These are phyloP conservation scores for Gorilla gorilla DNA, from an alignment of 2,113 vertebrate species.

Conservation along the genomic window DNA sequence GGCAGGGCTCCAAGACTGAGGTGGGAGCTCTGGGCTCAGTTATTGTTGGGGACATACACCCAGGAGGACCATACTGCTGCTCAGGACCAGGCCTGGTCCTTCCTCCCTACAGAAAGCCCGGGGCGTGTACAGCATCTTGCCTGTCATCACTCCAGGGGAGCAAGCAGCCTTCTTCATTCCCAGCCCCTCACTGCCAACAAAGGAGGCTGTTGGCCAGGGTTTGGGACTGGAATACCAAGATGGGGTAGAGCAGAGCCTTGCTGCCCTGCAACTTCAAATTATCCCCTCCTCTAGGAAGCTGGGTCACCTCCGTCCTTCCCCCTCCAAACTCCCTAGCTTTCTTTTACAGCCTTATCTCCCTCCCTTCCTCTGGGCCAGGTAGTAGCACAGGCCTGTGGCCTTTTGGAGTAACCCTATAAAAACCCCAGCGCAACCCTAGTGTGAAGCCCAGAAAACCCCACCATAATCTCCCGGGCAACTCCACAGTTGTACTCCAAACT, in stretches of 20 bases:
- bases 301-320: background rate
- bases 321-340: background rate
- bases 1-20: background rate
- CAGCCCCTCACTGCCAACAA: background rate
- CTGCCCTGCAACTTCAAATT: background rate
- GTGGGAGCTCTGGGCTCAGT: background rate
- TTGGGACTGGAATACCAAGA: background rate
- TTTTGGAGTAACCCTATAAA: background rate
- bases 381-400: background rate
- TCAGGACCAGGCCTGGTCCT: background rate
- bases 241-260: background rate
- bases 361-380: background rate
- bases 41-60: background rate
- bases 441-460: background rate
- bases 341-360: background rate
- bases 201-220: background rate
- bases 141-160: background rate
- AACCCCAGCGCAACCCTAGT: background rate
- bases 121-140: background rate
- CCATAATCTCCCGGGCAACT: background rate
- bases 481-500: background rate
- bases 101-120: background rate
- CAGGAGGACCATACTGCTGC: background rate
- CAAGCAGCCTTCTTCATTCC: background rate
- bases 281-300: background rate